Base-by-base conservation (phyloP, 2,888 invertebrate species). In the Sminthurinus aureus region DNA sequence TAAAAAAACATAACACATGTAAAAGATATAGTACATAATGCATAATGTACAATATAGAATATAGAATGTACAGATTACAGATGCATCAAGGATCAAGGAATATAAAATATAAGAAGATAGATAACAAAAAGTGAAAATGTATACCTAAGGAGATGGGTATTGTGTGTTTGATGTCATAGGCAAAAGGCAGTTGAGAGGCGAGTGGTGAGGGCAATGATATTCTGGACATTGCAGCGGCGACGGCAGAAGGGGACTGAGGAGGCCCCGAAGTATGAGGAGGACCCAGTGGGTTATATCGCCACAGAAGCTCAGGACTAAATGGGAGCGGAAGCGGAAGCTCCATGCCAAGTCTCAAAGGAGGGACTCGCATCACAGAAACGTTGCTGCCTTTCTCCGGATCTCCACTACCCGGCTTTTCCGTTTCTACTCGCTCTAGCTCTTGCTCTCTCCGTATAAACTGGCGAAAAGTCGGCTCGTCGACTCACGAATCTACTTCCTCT, bases 151-250 rank as follows among this genome's bases (percentile, higher is more conserved):
- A 94, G 69, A 94, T 93, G 51, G 97, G 97, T 89, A 97, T 91
- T 90, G 96, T 96, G 81, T 95, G 95, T 91, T 96, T 96, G 89
- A 96, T 94, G 90, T 97, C 96, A 85, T 87, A 88, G 95, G 93
- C 85, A 95, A 92, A 85, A 89, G 90, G 83, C 89, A 90, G 13
- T 95, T 95, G 86, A 93, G 94, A 24, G 92, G 92, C 50, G 94
- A 94, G 73, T 91, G 92, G 84, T 82, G 87, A 86, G 87, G 90
- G 85, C 84, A 89, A 83, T 71, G 88, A 87, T 58, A 88, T 83
- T 58, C 87, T 86, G 81, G 83, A 78, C 22, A 84, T 74, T n/a
- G 87, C 87, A 81, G 89, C 87, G 83, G 88, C 86, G 84, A 87
- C 89, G 84, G 88, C 85, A 83, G 88, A 86, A 85, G 85, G 85